Base-by-base conservation (phyloP, 2,797 vertebrate genomes). In the Anguilla marmorata region DNA sequence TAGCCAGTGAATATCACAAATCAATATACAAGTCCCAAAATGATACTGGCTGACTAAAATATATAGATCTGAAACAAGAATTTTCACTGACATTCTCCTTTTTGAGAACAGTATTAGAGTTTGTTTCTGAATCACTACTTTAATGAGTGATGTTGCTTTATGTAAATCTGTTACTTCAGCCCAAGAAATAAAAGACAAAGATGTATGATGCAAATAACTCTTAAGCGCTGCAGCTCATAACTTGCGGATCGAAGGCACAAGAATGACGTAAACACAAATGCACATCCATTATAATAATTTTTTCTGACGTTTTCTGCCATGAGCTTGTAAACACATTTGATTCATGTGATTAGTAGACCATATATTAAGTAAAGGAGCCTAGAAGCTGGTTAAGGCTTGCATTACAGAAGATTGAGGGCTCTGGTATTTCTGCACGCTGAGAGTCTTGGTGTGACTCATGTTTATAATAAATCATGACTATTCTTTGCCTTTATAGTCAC, bases 311-410 rank as follows among this genome's bases (percentile, higher is more conserved):
- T 56, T 27, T 12, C 8, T 41, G 30, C 27, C 30, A 60, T 79
- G 50, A 80, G 72, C 69, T 56, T 54, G 66, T 30, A 74, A 86
- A 79, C 50, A 45, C 54, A 30, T 41, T 52, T 12, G 37, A 80
- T 58, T 87, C 69, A 60, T 79, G 54, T 60, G 50, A 80, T 80
- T 33, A 82, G 86, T 27, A 5, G 72, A 82, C 5, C 86, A 48
- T 60, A 56, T 48, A 33, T 63, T 50, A 82, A 82, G 79, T 48
- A 41, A 50, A 48, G 37, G 21, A 24, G 45, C 79, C 41, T 48
- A n/a, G 79, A 82, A 82, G 79, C 45, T 82, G 79, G 45, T 82
- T 82, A 45, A n/a, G 79, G 45, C 45, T 82, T 82, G 79, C 79
- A 82, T 48, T 11, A 50, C 79, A 48, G 79, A 82, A 82, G 79